phyloP scores from a whole-genome alignment of 2,797 vertebrate genomes.

The Sebastes hubbsi region DNA sequence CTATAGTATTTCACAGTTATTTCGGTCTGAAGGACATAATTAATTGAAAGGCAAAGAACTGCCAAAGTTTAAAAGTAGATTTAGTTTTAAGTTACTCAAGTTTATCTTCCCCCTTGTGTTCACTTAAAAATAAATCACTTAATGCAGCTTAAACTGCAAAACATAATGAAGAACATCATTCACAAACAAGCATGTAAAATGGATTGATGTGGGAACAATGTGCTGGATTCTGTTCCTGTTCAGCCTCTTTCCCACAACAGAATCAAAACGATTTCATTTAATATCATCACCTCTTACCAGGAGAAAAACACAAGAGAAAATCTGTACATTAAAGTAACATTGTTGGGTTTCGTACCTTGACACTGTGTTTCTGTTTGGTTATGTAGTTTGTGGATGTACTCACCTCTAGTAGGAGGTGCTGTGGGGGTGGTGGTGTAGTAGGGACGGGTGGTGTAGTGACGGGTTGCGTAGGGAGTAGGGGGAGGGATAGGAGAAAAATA shows the following conservation, averaged over 20 bases:
- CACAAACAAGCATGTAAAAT: background rate
- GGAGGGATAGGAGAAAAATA: accelerated
- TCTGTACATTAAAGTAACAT: background rate
- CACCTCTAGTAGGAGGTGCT: constrained; percentile 11
- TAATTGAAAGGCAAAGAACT: background rate
- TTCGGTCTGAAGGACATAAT: background rate
- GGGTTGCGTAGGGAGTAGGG: background rate
- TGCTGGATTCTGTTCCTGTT: background rate
- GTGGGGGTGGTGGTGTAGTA: constrained; percentile 26
- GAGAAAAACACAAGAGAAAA: background rate
- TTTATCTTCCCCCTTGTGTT: background rate
- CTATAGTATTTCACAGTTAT: background rate
- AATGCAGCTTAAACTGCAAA: background rate
- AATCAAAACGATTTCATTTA: accelerated
- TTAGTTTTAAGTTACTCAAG: background rate
- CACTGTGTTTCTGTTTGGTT: background rate
- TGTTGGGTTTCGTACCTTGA: background rate
- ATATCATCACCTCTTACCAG: background rate
- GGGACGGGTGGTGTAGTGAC: background rate
- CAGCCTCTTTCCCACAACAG: background rate
- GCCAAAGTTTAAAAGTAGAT: background rate
- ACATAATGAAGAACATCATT: background rate
- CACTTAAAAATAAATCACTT: background rate
- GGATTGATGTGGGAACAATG: background rate
- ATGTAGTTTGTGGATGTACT: background rate